Percentiles rank a stretch among this genome's conserved stretches.
These are phyloP conservation scores for Agonopterix alstromeriana DNA, from an alignment of 2,888 invertebrate species.

Conservation along the genomic window DNA sequence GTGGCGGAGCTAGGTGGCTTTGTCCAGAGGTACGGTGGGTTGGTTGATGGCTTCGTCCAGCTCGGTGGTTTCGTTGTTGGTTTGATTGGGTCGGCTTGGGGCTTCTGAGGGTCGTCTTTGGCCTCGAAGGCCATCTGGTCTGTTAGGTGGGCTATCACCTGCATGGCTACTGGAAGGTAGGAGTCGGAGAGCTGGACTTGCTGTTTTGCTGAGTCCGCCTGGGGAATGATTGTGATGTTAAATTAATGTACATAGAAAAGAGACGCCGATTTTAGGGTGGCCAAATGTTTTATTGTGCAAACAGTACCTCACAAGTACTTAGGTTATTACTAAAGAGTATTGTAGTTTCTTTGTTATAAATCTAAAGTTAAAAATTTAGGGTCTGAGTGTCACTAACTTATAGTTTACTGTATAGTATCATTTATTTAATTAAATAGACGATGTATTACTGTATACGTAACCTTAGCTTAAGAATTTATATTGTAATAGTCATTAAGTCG, in stretches of 20 bases:
- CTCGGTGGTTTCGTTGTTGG: conserved; percentile 25
- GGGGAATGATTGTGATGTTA: conserved; percentile 8
- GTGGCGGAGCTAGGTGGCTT: conserved; percentile 19
- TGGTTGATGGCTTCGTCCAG: conserved; percentile 10
- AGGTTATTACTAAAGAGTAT: too few species aligned
- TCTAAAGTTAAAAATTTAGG: too few species aligned
- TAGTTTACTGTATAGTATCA: too few species aligned
- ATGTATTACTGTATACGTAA: too few species aligned
- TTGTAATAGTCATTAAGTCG: too few species aligned
- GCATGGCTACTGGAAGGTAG: conserved; percentile 82
- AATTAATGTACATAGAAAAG: background rate
- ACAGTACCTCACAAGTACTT: too few species aligned
- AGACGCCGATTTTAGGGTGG: too few species aligned
- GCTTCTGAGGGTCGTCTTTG: conserved; percentile 45
- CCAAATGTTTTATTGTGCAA: background rate
- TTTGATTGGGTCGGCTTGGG: conserved; percentile 32
- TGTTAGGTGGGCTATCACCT: conserved; percentile 78
- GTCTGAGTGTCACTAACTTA: too few species aligned
- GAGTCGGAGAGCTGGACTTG: conserved; percentile 76
- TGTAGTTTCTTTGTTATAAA: background rate
- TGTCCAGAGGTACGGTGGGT: conserved; percentile 20
- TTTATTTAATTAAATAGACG: too few species aligned
- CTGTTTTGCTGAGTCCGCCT: conserved; percentile 59
- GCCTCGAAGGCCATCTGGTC: conserved; percentile 78
- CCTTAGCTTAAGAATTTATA: too few species aligned